Evolutionary conservation across 2,113 vertebrate genomes (phyloP), one percentile per base, ranked within the genome.

Genomic region (Dendropsophus ebraccatus): DNA sequence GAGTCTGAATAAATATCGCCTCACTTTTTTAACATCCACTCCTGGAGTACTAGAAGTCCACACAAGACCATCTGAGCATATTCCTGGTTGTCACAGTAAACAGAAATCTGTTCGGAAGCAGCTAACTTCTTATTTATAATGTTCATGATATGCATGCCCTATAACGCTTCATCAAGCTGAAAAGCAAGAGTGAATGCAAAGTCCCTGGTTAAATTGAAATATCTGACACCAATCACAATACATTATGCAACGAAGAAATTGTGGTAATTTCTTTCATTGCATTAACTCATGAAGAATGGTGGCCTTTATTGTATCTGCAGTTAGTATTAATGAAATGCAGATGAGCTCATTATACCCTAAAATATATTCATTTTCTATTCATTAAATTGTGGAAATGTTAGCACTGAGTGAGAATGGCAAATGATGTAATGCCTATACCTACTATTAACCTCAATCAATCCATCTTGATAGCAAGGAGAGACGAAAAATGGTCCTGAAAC

Each of bases 301-400:
- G 54, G 32, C 77, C 77, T 80, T 80, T 37, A 80, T 80, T 80
- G 54, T 80, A 80, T 41, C 77, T 80, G 54, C 77, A 37, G 76
- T 79, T 79, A 62, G 77, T 80, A 80, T 80, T 80, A 80, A 62
- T 80, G 77, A 80, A 80, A 80, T 80, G 77, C 77, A 80, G 56
- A 80, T 80, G 77, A 80, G 54, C 77, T 62, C 32, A 80, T 80
- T 80, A 80, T 60, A 80, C 35, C 54, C 54, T 80, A 80, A 56
- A 78, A 80, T 80, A 80, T 80, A 80, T 80, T 41, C 77, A 80
- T 80, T 60, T 41, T 60, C 56, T 80, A 80, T 80, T 80, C 77
- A 80, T 80, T 80, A 80, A 80, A 62, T 54, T 62, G 23, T 58
- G 56, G 56, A 80, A 60, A 58, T 62, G 54, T 80, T 60, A 45